Evolutionary conservation across 2,113 vertebrate species (phyloP).

Genomic region (Candoia aspera): DNA sequence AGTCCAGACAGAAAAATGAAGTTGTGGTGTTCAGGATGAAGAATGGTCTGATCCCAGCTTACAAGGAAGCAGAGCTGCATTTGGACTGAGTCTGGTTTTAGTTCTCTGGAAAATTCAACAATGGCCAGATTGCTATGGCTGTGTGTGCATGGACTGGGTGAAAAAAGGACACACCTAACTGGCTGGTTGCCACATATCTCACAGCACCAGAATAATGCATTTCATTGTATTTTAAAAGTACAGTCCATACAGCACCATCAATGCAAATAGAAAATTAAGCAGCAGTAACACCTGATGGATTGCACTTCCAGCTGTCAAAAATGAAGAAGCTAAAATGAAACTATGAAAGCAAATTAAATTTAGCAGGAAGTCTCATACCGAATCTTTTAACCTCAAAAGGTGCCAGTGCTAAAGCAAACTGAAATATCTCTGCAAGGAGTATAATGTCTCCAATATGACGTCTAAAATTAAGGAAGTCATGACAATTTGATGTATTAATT

Average conservation of each 20-base stretch:
- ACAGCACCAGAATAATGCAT: neutral
- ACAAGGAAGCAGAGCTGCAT: neutral
- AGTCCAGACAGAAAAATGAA: neutral
- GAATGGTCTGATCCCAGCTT: neutral
- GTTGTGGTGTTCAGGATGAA: neutral
- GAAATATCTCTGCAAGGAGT: neutral
- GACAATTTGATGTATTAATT: constrained; percentile 5
- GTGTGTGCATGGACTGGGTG: neutral
- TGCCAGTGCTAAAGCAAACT: neutral
- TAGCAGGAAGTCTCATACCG: neutral
- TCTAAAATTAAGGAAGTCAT: neutral
- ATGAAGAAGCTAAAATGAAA: neutral
- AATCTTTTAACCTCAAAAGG: constrained; percentile 3
- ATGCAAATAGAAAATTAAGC: neutral
- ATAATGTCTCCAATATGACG: neutral
- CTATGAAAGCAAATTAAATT: constrained; percentile 4
- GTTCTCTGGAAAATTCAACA: neutral
- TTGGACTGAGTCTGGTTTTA: constrained; percentile 14
- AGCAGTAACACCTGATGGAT: neutral
- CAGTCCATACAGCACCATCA: neutral
- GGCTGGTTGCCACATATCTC: neutral
- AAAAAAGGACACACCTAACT: neutral
- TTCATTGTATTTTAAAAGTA: neutral
- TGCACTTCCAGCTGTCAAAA: constrained; percentile 14
- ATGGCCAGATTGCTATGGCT: neutral